Evolutionary conservation across 64 coral and sea anemone species (phyloP), one percentile per base, ranked within the genome.

Genomic region (Actinia tenebrosa): DNA sequence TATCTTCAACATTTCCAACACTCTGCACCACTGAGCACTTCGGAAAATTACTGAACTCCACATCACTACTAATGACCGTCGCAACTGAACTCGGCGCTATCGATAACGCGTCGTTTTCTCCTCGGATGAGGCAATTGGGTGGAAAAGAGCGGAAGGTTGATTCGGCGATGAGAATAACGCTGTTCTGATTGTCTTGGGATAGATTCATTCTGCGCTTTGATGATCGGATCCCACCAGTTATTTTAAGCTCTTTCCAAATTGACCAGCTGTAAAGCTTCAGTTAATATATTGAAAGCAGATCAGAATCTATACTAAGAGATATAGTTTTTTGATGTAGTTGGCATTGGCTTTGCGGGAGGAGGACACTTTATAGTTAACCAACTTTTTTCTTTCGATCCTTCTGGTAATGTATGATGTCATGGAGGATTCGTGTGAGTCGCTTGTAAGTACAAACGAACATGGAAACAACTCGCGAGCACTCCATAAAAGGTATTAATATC

Each of bases 51-150:
- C 86, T 88, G 45, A 89, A 50, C 46, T 95, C 82, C 27, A 85
- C 63, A 85, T 95, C 91, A 58, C 90, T 86, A 62, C 93, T 95
- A 3, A 95, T 95, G 14, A 95, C 84, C 58, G 93, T 89, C 19
- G 64, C 86, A 37, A 4, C 20, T 10, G 69, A 72, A 14, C 44
- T 91, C 16, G 85, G 60, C 16, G 93, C 89, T 42, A 91, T 89
- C 1, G 37, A 25, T 3, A 89, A 46, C 20, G 7, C 46, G 8
- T 89, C 88, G 17, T 11, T 7, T 16, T 86, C 93, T 5, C 19
- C 20, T 44, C 61, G 30, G 50, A 54, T 80, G 27, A 60, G 72
- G 60, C 46, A 54, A 80, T 20, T 80, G 19, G 93, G 93, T 86
- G 89, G 93, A 53, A 63, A 88, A 0, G 89, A 86, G 53, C 79